Conservation (phyloP, 1,140 invertebrate genomes). For the Hylyphantes graminicola region DNA sequence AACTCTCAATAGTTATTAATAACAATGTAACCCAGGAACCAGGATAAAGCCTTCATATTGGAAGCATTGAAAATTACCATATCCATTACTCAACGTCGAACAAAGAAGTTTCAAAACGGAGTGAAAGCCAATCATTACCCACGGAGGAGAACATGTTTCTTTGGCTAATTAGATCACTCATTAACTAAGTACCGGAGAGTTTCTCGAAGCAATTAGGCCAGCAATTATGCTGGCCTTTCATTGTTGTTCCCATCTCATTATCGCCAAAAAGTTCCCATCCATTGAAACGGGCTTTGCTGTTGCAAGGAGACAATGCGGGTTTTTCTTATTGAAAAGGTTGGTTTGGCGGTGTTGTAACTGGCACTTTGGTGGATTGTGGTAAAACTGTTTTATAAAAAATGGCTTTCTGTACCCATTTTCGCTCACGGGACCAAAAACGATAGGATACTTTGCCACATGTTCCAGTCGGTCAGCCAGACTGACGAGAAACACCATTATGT, state of each 20-base stretch:
- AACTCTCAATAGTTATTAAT: no score
- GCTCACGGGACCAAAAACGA: no score
- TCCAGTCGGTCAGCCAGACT: no score
- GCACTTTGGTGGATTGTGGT: no score
- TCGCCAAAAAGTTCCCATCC: background rate
- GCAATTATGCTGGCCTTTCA: constrained; percentile 14
- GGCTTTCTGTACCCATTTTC: no score
- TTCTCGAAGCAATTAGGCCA: constrained; percentile 19
- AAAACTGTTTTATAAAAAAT: no score
- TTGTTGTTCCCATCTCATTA: constrained; percentile 15
- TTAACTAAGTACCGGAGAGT: constrained; percentile 8
- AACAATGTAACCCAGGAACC: no score
- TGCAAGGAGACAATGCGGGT: background rate
- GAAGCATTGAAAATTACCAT: no score
- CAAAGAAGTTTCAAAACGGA: constrained; percentile 13
- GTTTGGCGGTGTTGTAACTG: background rate
- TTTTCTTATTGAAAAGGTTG: background rate
- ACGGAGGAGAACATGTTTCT: constrained; percentile 10
- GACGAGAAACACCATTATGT: no score
- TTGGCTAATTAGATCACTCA: constrained; percentile 32
- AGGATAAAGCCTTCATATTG: no score
- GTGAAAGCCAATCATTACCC: constrained; percentile 13
- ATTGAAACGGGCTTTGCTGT: background rate
- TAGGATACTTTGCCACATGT: no score
- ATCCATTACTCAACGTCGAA: no score